Conservation (phyloP, 2,113 vertebrate genomes). For the Seriola rivoliana region DNA sequence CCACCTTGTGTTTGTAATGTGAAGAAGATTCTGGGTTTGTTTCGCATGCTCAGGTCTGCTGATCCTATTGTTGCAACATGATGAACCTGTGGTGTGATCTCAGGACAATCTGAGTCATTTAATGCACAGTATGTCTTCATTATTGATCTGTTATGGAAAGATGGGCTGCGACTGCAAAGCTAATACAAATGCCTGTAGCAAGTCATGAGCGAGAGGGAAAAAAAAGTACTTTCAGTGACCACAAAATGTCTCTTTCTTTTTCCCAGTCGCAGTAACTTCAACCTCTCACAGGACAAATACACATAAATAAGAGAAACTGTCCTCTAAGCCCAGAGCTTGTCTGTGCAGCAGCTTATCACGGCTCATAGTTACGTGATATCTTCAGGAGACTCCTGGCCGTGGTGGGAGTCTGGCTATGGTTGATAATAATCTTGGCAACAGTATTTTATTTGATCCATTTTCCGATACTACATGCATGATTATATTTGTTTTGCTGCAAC, state of each 20-base stretch:
- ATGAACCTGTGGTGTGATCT: neutral
- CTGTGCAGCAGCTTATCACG: too few relatives aligned
- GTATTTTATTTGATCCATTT: too few relatives aligned
- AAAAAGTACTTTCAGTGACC: neutral
- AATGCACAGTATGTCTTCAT: constrained; percentile 68
- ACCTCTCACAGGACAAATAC: neutral
- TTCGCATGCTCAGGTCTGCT: neutral
- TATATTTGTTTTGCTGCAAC: too few relatives aligned
- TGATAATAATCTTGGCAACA: too few relatives aligned
- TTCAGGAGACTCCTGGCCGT: too few relatives aligned
- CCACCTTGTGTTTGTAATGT: constrained; percentile 41
- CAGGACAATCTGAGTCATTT: constrained; percentile 66
- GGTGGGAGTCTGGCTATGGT: too few relatives aligned
- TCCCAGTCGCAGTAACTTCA: neutral
- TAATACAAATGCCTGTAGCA: neutral
- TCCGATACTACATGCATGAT: too few relatives aligned
- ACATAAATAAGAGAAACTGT: neutral
- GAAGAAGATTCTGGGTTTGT: constrained; percentile 27
- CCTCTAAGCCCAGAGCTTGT: too few relatives aligned
- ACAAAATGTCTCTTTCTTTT: neutral
- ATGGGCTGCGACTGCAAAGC: constrained; percentile 40
- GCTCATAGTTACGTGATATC: too few relatives aligned
- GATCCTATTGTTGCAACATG: neutral
- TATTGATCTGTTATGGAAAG: constrained; percentile 69
- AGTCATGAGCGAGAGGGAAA: neutral